Evolutionary conservation across 2,888 invertebrate genomes (phyloP).

Genomic region (Diabrotica balteata): DNA sequence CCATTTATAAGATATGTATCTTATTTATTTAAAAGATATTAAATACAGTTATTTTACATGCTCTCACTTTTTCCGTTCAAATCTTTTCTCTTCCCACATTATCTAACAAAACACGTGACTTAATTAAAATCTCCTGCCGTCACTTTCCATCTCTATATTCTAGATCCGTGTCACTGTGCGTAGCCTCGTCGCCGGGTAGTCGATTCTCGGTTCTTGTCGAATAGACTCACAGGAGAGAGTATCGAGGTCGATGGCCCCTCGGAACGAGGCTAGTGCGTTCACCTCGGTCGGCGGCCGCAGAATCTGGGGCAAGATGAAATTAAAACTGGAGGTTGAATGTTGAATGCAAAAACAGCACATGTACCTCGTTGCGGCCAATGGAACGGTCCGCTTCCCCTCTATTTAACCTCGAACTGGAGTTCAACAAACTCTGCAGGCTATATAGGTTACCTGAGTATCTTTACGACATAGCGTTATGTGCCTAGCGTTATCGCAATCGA

Average conservation of each 20-base stretch:
- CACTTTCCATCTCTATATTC: constrained; percentile 28
- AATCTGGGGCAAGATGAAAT: constrained; percentile 73
- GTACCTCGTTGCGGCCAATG: constrained; percentile 55
- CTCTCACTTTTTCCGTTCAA: neutral
- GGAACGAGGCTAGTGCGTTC: constrained; percentile 68
- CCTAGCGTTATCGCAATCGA: constrained; percentile 23
- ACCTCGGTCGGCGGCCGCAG: constrained; percentile 61
- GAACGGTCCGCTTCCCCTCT: constrained; percentile 43
- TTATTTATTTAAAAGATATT: too few species aligned
- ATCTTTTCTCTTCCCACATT: neutral
- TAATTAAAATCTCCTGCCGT: neutral
- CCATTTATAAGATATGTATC: too few species aligned
- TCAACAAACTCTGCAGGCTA: constrained; percentile 58
- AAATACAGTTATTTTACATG: neutral
- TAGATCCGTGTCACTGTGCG: constrained; percentile 54
- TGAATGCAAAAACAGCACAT: constrained; percentile 59
- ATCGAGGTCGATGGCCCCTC: constrained; percentile 60
- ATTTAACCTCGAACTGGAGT: constrained; percentile 57
- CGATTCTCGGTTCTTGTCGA: constrained; percentile 11
- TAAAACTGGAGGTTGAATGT: constrained; percentile 63
- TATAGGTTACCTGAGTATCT: constrained; percentile 59
- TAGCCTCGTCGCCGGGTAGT: constrained; percentile 46
- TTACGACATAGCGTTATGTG: constrained; percentile 44
- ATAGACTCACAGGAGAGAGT: constrained; percentile 35
- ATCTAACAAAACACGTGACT: neutral